phyloP scores from a whole-genome alignment of 2,888 invertebrate species.

The Pandemis corylana region DNA sequence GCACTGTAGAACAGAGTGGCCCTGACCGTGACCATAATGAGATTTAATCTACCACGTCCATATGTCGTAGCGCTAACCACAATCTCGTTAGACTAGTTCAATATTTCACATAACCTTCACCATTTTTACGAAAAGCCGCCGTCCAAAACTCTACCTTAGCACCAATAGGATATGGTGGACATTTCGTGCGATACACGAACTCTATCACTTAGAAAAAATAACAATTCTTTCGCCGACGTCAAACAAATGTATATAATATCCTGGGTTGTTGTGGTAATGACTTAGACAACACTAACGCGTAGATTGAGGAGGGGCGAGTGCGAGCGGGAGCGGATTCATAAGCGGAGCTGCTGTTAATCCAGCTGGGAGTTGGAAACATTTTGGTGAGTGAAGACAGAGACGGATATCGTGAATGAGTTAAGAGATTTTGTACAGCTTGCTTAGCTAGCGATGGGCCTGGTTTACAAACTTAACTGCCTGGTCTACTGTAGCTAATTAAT shows the following conservation, averaged over 20 bases:
- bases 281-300: conserved; percentile 54
- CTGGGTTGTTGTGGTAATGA: conserved; percentile 57
- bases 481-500: too few species aligned
- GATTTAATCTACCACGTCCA: neutral
- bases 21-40: conserved; percentile 2
- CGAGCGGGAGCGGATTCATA: conserved; percentile 46
- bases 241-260: conserved; percentile 60
- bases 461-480: too few species aligned
- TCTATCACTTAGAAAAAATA: conserved; percentile 38
- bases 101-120: neutral
- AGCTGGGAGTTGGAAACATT: neutral
- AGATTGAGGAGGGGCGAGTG: conserved; percentile 40
- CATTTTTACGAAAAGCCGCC: neutral
- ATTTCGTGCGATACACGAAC: neutral
- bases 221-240: conserved; percentile 41
- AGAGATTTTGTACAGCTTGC: too few species aligned
- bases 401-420: too few species aligned
- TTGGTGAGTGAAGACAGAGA: neutral
- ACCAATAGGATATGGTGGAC: neutral
- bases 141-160: conserved; percentile 12
- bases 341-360: conserved; percentile 26
- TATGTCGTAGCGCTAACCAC: conserved; percentile 26
- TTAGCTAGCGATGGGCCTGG: too few species aligned
- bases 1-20: neutral
- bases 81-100: conserved; percentile 27